Percentiles rank a stretch among this genome's conserved stretches.
These are phyloP conservation scores for Drosophila grimshawi DNA, from an alignment of 1,140 invertebrate species.

Conservation along the genomic window DNA sequence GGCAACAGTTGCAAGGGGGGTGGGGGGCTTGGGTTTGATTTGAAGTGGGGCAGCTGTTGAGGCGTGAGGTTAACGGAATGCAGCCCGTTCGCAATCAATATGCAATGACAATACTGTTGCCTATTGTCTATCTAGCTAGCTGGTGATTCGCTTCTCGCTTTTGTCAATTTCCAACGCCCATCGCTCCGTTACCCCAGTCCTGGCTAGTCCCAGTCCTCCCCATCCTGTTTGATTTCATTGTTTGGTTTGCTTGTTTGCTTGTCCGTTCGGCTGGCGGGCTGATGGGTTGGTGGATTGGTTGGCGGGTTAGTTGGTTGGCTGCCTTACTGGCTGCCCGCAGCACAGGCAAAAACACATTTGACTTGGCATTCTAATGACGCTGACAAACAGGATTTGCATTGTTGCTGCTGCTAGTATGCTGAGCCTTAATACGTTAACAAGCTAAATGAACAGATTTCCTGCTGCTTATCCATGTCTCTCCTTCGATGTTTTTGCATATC, in stretches of 20 bases:
- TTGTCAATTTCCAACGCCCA: slow-evolving; percentile 70
- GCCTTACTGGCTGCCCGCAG: slow-evolving; percentile 27
- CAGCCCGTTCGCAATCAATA: slow-evolving; percentile 68
- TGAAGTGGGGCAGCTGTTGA: slow-evolving; percentile 6
- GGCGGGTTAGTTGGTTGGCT: not conserved
- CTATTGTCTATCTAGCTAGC: slow-evolving; percentile 66
- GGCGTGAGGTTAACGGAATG: slow-evolving; percentile 40
- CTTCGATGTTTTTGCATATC: not conserved
- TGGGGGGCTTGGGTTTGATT: not conserved
- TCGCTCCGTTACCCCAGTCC: slow-evolving; percentile 21
- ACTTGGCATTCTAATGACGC: slow-evolving; percentile 74
- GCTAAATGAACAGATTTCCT: slow-evolving; percentile 38
- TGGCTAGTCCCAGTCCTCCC: not conserved
- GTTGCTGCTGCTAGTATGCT: slow-evolving; percentile 35
- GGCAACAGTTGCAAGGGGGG: not conserved
- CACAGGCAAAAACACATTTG: slow-evolving; percentile 68
- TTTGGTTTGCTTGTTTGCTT: slow-evolving; percentile 59
- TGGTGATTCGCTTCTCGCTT: slow-evolving; percentile 76
- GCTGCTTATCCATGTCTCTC: slow-evolving; percentile 4
- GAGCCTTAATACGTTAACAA: slow-evolving; percentile 32
- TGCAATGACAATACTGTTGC: slow-evolving; percentile 71
- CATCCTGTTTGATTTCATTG: slow-evolving; percentile 67
- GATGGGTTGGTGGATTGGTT: not conserved
- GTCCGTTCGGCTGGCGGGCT: slow-evolving; percentile 22
- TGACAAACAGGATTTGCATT: slow-evolving; percentile 57